Conservation (phyloP, 2,113 vertebrate genomes). For the Hyperopisus bebe region DNA sequence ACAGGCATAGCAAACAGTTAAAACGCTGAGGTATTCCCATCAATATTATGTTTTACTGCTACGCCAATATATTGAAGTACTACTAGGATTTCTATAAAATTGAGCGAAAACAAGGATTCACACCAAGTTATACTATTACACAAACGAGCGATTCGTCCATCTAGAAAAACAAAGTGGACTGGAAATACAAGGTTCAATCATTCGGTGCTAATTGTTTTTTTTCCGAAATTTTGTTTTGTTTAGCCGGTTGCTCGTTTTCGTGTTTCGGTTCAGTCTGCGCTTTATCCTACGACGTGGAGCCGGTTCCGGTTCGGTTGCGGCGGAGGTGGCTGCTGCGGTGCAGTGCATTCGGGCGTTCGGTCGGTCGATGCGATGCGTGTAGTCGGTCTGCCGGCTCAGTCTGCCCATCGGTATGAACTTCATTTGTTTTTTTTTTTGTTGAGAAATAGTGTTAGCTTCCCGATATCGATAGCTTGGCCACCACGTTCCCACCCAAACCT, state of each 20-base stretch:
- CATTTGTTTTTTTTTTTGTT: conserved; percentile 22
- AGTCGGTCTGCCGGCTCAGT: conserved; percentile 30
- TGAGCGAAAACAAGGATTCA: conserved; percentile 16
- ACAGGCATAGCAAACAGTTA: conserved; percentile 26
- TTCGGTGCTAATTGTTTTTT: conserved; percentile 25
- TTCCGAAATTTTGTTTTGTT: conserved; percentile 1
- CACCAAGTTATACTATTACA: conserved; percentile 16
- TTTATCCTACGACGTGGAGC: conserved; percentile 34
- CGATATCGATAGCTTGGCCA: neutral
- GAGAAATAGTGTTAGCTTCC: neutral
- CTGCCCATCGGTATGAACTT: conserved; percentile 25
- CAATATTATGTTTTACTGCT: conserved; percentile 19
- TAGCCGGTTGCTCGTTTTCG: conserved; percentile 10
- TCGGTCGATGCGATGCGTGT: conserved; percentile 29
- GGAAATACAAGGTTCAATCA: conserved; percentile 24
- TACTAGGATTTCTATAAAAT: conserved; percentile 10
- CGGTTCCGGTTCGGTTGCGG: conserved; percentile 30
- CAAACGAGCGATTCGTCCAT: conserved; percentile 6
- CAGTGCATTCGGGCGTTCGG: conserved; percentile 7
- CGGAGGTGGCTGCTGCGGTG: conserved; percentile 19
- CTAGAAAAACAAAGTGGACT: conserved; percentile 20
- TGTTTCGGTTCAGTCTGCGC: conserved; percentile 30
- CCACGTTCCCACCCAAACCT: neutral
- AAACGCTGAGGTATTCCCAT: conserved; percentile 20
- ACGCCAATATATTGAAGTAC: conserved; percentile 10